Percentiles rank a stretch among this genome's conserved stretches.
phyloP scores from a whole-genome alignment of 2,888 invertebrate genomes.

The Osmoderma eremita region DNA sequence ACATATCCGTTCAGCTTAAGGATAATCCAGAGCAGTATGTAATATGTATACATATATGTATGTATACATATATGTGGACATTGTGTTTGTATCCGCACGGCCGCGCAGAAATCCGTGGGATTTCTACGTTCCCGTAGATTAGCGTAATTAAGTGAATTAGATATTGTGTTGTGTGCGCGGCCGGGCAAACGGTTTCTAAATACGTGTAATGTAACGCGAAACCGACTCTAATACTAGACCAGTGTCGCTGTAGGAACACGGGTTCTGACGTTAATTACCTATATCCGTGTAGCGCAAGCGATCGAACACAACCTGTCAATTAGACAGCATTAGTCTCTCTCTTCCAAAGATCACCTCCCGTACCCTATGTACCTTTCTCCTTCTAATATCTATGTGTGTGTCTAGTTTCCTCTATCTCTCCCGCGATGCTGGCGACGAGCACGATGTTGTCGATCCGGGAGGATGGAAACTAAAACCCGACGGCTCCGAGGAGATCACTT shows the following conservation, averaged over 20 bases:
- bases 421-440: constrained; percentile 7
- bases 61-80: too few relatives aligned
- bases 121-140: constrained; percentile 35
- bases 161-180: constrained; percentile 47
- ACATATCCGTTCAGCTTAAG: too few relatives aligned
- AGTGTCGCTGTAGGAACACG: constrained; percentile 58
- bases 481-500: too few relatives aligned
- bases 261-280: constrained; percentile 65
- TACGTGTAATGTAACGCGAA: constrained; percentile 61
- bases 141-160: constrained; percentile 48
- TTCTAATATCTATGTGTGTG: constrained; percentile 42
- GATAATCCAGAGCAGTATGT: too few relatives aligned
- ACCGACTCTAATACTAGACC: constrained; percentile 57
- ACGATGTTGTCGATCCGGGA: not conserved
- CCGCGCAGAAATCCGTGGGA: constrained; percentile 28
- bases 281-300: constrained; percentile 63
- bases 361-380: constrained; percentile 46
- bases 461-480: too few relatives aligned
- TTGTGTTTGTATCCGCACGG: not conserved
- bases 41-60: too few relatives aligned
- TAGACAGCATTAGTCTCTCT: constrained; percentile 62
- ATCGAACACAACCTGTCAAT: constrained; percentile 65
- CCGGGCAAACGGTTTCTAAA: constrained; percentile 53
- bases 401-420: constrained; percentile 5
- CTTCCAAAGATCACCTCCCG: constrained; percentile 18